Percentiles rank a stretch among this genome's conserved stretches.
Conservation (phyloP, 2,113 vertebrate genomes). For the Cairina moschata region DNA sequence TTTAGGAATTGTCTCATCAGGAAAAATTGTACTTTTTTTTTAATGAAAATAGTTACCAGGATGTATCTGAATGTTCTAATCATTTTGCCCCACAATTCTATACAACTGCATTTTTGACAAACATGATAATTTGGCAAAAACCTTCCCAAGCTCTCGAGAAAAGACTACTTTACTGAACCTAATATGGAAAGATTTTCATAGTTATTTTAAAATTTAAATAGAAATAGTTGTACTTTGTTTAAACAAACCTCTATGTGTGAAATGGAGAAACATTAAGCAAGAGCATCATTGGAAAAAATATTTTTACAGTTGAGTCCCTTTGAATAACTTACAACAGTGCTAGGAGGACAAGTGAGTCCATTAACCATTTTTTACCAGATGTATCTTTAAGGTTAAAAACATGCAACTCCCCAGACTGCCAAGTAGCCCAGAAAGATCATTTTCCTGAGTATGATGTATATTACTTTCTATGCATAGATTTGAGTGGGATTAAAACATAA, state of each 20-base stretch:
- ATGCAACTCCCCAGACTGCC: not conserved
- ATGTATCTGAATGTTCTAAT: not conserved
- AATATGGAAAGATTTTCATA: not conserved
- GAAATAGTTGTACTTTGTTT: not conserved
- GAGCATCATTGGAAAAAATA: not conserved
- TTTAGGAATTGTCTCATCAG: not conserved
- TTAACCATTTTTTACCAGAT: not conserved
- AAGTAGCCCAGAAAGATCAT: not conserved
- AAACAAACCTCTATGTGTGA: not conserved
- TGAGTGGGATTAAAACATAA: slow-evolving; percentile 6
- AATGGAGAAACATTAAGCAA: not conserved
- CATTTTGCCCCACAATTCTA: not conserved
- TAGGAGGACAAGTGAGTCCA: not conserved
- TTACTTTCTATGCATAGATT: slow-evolving; percentile 24
- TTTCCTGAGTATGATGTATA: not conserved
- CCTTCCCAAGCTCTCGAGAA: not conserved
- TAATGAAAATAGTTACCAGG: not conserved
- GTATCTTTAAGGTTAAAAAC: not conserved
- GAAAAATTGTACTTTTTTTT: not conserved
- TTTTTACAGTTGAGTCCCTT: not conserved
- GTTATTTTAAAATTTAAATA: not conserved
- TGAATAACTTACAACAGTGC: not conserved
- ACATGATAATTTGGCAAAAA: not conserved
- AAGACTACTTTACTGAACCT: not conserved
- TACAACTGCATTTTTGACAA: not conserved